Conservation (phyloP, 2,888 invertebrate species). For the Agapostemon virescens region DNA sequence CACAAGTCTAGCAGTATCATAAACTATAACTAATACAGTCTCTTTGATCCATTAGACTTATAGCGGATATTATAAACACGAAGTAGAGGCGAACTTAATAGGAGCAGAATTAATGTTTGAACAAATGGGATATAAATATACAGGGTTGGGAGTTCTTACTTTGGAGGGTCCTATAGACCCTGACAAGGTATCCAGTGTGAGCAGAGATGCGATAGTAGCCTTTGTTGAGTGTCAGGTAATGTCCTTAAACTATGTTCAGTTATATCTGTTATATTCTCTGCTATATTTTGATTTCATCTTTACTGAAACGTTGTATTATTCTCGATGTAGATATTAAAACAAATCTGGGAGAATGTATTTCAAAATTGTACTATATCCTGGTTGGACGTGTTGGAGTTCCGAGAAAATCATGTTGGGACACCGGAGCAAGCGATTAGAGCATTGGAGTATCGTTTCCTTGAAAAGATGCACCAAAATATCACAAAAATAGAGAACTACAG, state of each 20-base stretch:
- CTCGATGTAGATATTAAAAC: conserved; percentile 86
- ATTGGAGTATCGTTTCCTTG: conserved; percentile 80
- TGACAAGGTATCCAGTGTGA: conserved; percentile 89
- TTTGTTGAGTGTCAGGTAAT: conserved; percentile 92
- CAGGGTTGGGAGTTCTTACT: conserved; percentile 83
- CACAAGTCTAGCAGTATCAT: neutral
- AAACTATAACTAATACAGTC: conserved; percentile 38
- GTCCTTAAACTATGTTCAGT: neutral
- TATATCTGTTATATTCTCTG: no score
- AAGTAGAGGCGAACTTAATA: conserved; percentile 90
- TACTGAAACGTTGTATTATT: conserved; percentile 12
- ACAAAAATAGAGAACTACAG: conserved; percentile 65
- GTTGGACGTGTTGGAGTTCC: conserved; percentile 86
- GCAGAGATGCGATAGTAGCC: conserved; percentile 91
- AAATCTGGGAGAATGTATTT: conserved; percentile 88
- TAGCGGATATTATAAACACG: conserved; percentile 93
- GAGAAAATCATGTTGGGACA: conserved; percentile 82
- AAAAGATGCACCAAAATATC: conserved; percentile 79
- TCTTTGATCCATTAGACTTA: conserved; percentile 85
- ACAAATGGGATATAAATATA: conserved; percentile 90
- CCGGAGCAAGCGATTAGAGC: conserved; percentile 82
- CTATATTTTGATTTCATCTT: neutral
- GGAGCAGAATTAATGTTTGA: conserved; percentile 89
- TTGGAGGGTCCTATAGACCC: conserved; percentile 90
- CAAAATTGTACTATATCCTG: conserved; percentile 83